phyloP scores from a whole-genome alignment of 1,140 invertebrate species.

The Hirudo medicinalis region DNA sequence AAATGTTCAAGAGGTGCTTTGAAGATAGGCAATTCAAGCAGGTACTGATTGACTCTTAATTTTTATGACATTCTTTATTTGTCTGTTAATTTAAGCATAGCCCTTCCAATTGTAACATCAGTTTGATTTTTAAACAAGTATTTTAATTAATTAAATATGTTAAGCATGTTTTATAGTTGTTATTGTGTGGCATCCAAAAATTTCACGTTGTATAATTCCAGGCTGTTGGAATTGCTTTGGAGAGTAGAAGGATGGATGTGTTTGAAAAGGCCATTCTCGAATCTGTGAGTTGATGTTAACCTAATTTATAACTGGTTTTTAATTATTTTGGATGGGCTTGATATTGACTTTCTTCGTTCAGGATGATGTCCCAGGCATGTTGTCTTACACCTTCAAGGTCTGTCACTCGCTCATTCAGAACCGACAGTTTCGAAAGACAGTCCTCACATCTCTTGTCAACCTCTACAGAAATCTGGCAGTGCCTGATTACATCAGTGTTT shows the following conservation, averaged over 20 bases:
- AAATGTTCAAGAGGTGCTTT: conserved; percentile 89
- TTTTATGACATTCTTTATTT: no score
- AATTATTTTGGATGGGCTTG: neutral
- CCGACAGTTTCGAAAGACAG: conserved; percentile 73
- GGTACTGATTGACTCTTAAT: conserved; percentile 22
- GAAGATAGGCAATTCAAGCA: conserved; percentile 86
- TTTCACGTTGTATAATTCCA: conserved; percentile 23
- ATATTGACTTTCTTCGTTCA: conserved; percentile 18
- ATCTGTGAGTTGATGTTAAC: conserved; percentile 47
- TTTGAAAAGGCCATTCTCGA: conserved; percentile 76
- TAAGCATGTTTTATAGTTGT: no score
- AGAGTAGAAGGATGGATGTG: conserved; percentile 89
- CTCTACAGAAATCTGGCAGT: conserved; percentile 71
- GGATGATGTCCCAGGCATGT: conserved; percentile 76
- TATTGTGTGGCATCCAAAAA: conserved; percentile 1
- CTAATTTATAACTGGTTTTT: neutral
- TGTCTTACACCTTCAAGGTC: conserved; percentile 85
- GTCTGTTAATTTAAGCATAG: no score
- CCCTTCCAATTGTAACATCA: no score
- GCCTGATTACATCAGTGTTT: conserved; percentile 88
- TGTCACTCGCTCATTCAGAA: conserved; percentile 90
- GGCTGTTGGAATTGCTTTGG: conserved; percentile 72
- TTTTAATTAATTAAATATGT: no score
- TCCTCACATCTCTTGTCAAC: conserved; percentile 72
- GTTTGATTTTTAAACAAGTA: no score